Evolutionary conservation across 2,797 vertebrate genomes (phyloP).

Genomic region (Otolemur crassicaudatus): DNA sequence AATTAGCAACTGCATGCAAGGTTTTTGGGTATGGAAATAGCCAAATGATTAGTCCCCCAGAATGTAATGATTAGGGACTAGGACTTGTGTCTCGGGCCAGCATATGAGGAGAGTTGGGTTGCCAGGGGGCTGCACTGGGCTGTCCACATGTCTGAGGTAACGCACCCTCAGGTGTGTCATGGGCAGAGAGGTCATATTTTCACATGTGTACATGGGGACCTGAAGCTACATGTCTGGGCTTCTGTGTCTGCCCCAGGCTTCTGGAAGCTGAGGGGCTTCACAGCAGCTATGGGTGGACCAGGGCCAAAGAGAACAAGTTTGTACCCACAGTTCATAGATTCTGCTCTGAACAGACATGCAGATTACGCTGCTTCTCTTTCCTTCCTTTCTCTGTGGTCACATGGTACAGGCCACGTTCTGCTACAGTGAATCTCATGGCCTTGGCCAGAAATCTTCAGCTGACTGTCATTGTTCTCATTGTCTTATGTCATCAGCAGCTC

Average conservation of each 20-base stretch:
- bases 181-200: not conserved
- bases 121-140: not conserved
- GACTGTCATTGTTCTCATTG: not conserved
- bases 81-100: not conserved
- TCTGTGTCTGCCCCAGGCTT: not conserved
- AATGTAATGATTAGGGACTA: not conserved
- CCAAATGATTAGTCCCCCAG: constrained; percentile 33
- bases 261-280: not conserved
- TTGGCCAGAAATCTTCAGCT: not conserved
- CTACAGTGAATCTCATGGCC: not conserved
- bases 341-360: accelerated
- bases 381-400: not conserved
- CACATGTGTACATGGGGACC: no score
- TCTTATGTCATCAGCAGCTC: not conserved
- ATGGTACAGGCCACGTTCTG: not conserved
- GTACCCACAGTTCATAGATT: not conserved
- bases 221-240: not conserved
- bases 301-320: not conserved
- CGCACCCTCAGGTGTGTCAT: accelerated
- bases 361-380: not conserved
- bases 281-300: not conserved
- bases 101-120: accelerated
- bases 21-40: constrained; percentile 31
- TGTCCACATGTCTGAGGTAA: no score
- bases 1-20: constrained; percentile 40